These are phyloP conservation scores for Cataglyphis cursor DNA, from an alignment of 2,888 invertebrate species.

Conservation along the genomic window DNA sequence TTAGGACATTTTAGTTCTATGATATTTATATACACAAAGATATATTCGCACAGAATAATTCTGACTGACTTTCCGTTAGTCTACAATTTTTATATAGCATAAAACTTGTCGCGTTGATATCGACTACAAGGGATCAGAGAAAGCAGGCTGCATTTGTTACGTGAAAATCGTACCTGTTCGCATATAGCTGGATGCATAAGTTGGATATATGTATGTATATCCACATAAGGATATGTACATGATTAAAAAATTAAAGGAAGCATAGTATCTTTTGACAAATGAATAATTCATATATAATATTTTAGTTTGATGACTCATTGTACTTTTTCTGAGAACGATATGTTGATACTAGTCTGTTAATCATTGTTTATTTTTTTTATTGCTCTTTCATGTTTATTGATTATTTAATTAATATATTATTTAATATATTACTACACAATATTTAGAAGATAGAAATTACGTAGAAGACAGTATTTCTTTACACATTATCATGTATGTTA, in stretches of 20 bases:
- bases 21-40: conserved; percentile 7
- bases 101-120: conserved; percentile 17
- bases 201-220: conserved; percentile 48
- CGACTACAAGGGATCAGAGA: conserved; percentile 1
- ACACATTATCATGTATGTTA: not conserved
- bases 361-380: conserved; percentile 30
- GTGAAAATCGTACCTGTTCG: conserved; percentile 73
- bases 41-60: conserved; percentile 19
- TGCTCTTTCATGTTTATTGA: conserved; percentile 17
- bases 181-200: conserved; percentile 52
- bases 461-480: conserved; percentile 21
- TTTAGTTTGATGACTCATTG: not conserved
- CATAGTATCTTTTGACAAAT: conserved; percentile 7
- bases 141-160: conserved; percentile 54
- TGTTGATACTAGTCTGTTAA: conserved; percentile 38
- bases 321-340: conserved; percentile 7
- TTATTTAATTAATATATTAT: conserved; percentile 41
- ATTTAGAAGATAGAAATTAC: conserved; percentile 11
- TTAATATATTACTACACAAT: conserved; percentile 25
- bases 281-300: conserved; percentile 15
- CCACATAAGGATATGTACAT: not conserved
- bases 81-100: conserved; percentile 25
- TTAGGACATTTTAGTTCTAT: conserved; percentile 17
- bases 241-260: conserved; percentile 8
- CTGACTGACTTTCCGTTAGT: conserved; percentile 12